A percentile compares a stretch with the other conserved stretches of the same genome.
phyloP scores from a whole-genome alignment of 2,797 vertebrate genomes.

The Thamnophis elegans region DNA sequence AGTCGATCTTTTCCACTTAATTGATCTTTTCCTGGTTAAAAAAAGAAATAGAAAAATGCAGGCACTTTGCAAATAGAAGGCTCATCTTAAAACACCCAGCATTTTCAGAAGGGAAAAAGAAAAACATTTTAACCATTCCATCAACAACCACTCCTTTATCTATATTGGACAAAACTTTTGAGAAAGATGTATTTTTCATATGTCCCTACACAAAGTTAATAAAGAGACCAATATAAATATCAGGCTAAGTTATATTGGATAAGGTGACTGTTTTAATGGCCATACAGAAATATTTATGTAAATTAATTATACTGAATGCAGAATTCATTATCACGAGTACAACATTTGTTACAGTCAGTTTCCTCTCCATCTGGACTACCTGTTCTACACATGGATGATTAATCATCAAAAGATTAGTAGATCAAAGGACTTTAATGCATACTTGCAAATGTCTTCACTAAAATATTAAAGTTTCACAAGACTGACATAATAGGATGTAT shows the following conservation, averaged over 20 bases:
- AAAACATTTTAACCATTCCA: not conserved
- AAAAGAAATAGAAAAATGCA: not conserved
- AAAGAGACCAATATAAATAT: not conserved
- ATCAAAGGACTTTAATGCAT: constrained; percentile 18
- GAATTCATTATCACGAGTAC: not conserved
- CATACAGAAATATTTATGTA: not conserved
- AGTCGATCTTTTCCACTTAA: not conserved
- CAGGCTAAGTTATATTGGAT: not conserved
- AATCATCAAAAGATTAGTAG: not conserved
- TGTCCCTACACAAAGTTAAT: not conserved
- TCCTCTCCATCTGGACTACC: not conserved
- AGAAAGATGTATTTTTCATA: not conserved
- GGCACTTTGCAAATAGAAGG: not conserved
- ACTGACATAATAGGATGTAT: constrained; percentile 38
- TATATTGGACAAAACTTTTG: not conserved
- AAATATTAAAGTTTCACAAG: constrained; percentile 39
- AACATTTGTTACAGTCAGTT: not conserved
- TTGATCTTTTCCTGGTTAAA: not conserved
- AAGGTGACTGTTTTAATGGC: not conserved
- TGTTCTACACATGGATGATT: constrained; percentile 7
- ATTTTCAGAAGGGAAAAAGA: not conserved
- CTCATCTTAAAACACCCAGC: not conserved
- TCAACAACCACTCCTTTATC: not conserved
- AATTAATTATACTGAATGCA: not conserved
- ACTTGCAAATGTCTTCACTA: constrained; percentile 15